These are phyloP conservation scores for Coreoperca whiteheadi DNA, from an alignment of 2,113 vertebrate genomes.

Conservation along the genomic window DNA sequence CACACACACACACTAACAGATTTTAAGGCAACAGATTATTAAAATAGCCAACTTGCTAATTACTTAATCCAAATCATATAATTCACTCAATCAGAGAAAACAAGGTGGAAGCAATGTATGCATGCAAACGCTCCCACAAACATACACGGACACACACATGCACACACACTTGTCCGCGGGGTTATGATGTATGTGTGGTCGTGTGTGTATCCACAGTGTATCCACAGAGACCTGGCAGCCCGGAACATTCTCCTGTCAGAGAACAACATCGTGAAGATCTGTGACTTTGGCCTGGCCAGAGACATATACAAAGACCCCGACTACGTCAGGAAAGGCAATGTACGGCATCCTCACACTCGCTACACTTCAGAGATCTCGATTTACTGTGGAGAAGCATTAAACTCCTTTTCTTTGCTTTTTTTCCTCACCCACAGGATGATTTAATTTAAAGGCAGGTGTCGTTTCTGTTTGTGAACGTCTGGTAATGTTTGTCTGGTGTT, in stretches of 20 bases:
- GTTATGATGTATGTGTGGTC: conserved; percentile 43
- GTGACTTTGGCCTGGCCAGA: conserved; percentile 96
- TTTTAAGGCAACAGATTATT: conserved; percentile 10
- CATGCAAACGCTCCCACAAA: not conserved
- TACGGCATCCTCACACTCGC: conserved; percentile 77
- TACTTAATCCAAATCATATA: not conserved
- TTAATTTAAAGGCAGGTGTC: conserved; percentile 13
- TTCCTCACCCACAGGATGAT: conserved; percentile 3
- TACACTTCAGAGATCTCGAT: not conserved
- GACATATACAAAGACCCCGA: conserved; percentile 99
- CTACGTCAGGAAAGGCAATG: conserved; percentile 98
- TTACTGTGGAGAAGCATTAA: not conserved
- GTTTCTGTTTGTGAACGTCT: conserved; percentile 1
- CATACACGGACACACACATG: conserved; percentile 1
- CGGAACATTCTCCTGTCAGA: conserved; percentile 98
- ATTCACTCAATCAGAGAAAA: conserved; percentile 4
- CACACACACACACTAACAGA: not conserved
- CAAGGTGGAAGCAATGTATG: not conserved
- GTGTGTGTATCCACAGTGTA: conserved; percentile 85
- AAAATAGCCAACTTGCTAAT: not conserved
- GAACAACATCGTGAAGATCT: conserved; percentile 98
- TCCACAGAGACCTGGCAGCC: conserved; percentile 97
- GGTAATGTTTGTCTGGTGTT: conserved; percentile 14
- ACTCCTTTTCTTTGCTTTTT: not conserved
- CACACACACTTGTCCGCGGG: conserved; percentile 1